Conservation (phyloP, 1,140 invertebrate species). For the Bombus huntii region DNA sequence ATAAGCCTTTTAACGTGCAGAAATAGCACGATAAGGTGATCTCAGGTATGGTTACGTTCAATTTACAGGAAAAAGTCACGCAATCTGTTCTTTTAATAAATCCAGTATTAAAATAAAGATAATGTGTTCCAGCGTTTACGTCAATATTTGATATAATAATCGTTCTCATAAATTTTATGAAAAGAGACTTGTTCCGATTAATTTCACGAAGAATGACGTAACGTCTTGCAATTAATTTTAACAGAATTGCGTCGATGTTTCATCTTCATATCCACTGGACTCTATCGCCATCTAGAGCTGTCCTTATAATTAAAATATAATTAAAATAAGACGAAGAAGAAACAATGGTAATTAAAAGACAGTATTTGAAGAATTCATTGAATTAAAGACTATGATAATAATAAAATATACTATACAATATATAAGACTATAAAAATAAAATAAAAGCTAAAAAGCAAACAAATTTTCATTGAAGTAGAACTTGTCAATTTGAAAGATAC, state of each 20-base stretch:
- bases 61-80: slow-evolving; percentile 12
- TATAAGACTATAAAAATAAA: no score
- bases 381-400: neutral
- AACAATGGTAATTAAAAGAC: neutral
- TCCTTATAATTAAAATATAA: neutral
- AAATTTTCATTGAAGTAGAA: no score
- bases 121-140: neutral
- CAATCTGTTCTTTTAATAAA: slow-evolving; percentile 10
- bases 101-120: no score
- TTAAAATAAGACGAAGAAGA: neutral
- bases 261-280: no score
- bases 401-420: neutral
- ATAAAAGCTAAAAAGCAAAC: no score
- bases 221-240: no score
- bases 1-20: slow-evolving; percentile 5
- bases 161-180: neutral
- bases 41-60: neutral
- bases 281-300: no score
- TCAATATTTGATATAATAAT: neutral
- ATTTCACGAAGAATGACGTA: neutral
- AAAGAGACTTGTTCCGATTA: neutral
- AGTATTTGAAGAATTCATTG: no score
- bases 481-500: no score
- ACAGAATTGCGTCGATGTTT: no score
- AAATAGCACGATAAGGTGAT: slow-evolving; percentile 6